Evolutionary conservation across 2,797 vertebrate genomes (phyloP).

Genomic region (Hafferia zeledoni): DNA sequence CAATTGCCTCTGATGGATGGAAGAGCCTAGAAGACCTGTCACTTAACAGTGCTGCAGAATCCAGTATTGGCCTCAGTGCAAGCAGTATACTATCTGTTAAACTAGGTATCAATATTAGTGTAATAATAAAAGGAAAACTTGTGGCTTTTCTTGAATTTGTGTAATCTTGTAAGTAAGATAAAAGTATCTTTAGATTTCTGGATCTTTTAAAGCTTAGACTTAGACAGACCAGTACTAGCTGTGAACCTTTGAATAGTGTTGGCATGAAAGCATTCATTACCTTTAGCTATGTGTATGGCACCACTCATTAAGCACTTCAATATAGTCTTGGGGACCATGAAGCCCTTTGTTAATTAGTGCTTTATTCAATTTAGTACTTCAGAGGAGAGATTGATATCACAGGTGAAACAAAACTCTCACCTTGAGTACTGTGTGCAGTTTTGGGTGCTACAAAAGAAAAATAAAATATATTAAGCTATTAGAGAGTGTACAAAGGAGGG

Average conservation of each 20-base stretch:
- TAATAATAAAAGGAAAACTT: neutral
- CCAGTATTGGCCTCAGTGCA: slow-evolving; percentile 81
- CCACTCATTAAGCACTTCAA: neutral
- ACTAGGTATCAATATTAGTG: slow-evolving; percentile 80
- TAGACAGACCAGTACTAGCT: neutral
- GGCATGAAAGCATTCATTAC: neutral
- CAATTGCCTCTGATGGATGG: slow-evolving; percentile 84
- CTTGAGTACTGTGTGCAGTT: neutral
- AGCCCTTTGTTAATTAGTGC: neutral
- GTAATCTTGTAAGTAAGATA: neutral
- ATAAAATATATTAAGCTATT: neutral
- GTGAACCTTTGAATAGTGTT: neutral
- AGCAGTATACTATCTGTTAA: slow-evolving; percentile 83
- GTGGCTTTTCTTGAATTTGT: neutral
- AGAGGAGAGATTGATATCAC: neutral
- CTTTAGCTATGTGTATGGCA: neutral
- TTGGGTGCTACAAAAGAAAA: neutral
- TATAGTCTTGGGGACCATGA: neutral
- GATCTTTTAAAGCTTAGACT: neutral
- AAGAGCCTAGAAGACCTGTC: slow-evolving; percentile 73
- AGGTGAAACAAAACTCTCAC: neutral
- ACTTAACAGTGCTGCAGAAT: slow-evolving; percentile 72
- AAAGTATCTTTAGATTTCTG: slow-evolving; percentile 28
- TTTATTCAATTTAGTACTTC: neutral
- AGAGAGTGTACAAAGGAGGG: neutral